Base-by-base conservation (phyloP, 2,113 vertebrate species). In the Aramus guarauna region DNA sequence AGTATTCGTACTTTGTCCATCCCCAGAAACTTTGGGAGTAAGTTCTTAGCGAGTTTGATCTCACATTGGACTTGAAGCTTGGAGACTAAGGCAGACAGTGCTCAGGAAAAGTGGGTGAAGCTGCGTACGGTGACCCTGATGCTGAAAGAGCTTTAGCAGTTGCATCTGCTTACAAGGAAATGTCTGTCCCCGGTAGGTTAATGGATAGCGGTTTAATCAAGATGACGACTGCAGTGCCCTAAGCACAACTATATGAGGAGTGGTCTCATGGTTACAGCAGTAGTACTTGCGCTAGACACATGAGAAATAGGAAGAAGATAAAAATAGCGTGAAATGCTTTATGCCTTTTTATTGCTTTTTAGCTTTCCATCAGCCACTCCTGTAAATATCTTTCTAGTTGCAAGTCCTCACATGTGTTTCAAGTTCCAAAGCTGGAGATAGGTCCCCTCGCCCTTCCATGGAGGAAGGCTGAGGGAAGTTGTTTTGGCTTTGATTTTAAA, bases 401-500 rank as follows among this genome's bases (percentile, higher is more conserved):
- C 13, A 80, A 80, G 34, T 62, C 48, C 19, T 63, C 5, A 56
- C 4, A 12, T 3, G 45, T 7, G 8, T 52, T 84, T 69, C 72
- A 37, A 59, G 5, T 66, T 83, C 26, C 27, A 29, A 43, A 85
- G 60, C 11, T 79, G 39, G 24, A n/a, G 34, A 13, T 27, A 0
- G 0, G 17, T 50, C 1, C 8, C 29, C 9, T 2, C 6, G 22
- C 6, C 16, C 22, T 71, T 84, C 15, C n/a, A 15, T 0, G 1
- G 50, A 71, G 26, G 19, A 50, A 69, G 17, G 11, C 0, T 78
- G 59, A 64, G 50, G 81, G 47, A 71, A 48, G 47, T 41, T 92
- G 34, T 11, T 84, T 80, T 59, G 47, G 24, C 52, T 85, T 86
- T 60, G 18, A 52, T 90, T 95, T 94, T 48, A 43, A 79, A 22